Conservation (phyloP, 2,113 vertebrate species). For the Glaucidium brasilianum region DNA sequence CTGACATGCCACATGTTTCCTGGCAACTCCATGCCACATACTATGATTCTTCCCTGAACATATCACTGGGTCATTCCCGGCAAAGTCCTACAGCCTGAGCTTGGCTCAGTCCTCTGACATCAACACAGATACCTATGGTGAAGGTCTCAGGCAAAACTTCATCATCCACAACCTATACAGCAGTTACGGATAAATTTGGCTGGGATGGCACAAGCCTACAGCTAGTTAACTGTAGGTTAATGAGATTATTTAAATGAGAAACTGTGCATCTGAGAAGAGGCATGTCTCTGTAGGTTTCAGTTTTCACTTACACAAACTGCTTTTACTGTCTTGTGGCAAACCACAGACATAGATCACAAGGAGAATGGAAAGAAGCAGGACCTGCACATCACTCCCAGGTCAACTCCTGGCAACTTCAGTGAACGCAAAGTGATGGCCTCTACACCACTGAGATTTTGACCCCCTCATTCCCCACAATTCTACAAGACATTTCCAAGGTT, state of each 20-base stretch:
- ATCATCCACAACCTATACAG: fast-evolving
- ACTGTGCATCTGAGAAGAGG: background rate
- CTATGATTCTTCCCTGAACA: background rate
- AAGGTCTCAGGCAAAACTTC: background rate
- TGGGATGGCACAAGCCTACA: background rate
- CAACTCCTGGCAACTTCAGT: background rate
- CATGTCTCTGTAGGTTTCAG: background rate
- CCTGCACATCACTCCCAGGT: background rate
- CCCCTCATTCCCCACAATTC: background rate
- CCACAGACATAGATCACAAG: background rate
- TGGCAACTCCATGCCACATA: background rate
- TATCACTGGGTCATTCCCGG: background rate
- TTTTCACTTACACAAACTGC: background rate
- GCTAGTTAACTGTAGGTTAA: too few relatives aligned
- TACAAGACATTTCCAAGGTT: background rate
- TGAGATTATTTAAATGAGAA: fast-evolving
- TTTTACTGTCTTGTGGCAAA: background rate
- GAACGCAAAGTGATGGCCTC: fast-evolving
- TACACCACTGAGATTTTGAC: fast-evolving
- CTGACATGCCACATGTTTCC: fast-evolving
- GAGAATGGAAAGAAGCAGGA: background rate
- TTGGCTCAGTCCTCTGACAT: background rate
- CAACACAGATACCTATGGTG: background rate
- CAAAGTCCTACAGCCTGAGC: background rate
- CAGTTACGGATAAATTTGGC: too few relatives aligned